A percentile compares a stretch with the other conserved stretches of the same genome.
These are phyloP conservation scores for Ceratina australensis DNA, from an alignment of 1,140 invertebrate species.

Conservation along the genomic window DNA sequence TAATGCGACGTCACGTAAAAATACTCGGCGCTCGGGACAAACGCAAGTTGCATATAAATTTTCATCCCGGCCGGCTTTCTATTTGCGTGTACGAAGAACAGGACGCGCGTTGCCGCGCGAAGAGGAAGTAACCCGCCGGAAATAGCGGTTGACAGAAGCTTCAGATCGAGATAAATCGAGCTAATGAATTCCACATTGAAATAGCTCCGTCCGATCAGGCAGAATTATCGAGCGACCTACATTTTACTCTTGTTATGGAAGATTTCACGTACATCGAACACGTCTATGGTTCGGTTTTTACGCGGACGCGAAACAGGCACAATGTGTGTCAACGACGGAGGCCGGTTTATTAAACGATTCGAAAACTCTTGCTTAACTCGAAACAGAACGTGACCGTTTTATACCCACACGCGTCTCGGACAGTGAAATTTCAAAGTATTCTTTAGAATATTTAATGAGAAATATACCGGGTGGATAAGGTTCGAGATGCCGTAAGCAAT, in stretches of 20 bases:
- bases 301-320: background rate
- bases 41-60: background rate
- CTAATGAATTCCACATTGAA: conserved; percentile 68
- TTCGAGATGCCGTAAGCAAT: too few relatives aligned
- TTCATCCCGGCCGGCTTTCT: conserved; percentile 7
- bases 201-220: conserved; percentile 62
- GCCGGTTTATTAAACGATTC: conserved; percentile 3
- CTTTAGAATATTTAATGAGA: too few relatives aligned
- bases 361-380: too few relatives aligned
- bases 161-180: conserved; percentile 64
- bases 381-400: too few relatives aligned
- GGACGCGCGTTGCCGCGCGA: conserved; percentile 34
- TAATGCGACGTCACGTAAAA: too few relatives aligned
- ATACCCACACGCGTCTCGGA: too few relatives aligned
- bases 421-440: too few relatives aligned
- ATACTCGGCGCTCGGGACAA: too few relatives aligned
- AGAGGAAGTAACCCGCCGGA: conserved; percentile 53
- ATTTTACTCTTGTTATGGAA: conserved; percentile 56
- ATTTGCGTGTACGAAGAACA: conserved; percentile 29
- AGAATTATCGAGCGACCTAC: conserved; percentile 68
- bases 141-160: conserved; percentile 54
- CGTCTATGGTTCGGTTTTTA: conserved; percentile 25
- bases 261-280: conserved; percentile 44
- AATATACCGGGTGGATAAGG: too few relatives aligned
- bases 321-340: background rate